Conservation (phyloP, 2,888 invertebrate genomes). For the Scaptomyza caliginosa region DNA sequence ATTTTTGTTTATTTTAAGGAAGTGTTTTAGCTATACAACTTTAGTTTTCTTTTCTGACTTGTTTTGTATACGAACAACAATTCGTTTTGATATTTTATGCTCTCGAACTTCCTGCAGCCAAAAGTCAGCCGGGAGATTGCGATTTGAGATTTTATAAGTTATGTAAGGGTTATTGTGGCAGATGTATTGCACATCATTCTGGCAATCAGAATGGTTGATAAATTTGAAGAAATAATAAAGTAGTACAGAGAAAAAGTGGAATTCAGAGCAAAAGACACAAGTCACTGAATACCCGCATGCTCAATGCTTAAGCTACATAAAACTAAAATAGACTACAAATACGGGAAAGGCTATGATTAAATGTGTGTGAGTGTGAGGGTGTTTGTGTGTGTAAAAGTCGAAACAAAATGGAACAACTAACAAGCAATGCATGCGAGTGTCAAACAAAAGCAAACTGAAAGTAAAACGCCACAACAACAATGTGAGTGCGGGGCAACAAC, state of each 20-base stretch:
- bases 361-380: background rate
- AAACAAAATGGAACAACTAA: conserved; percentile 61
- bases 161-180: background rate
- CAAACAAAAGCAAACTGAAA: conserved; percentile 50
- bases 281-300: conserved; percentile 16
- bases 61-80: conserved; percentile 22
- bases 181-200: conserved; percentile 35
- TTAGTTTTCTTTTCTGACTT: conserved; percentile 33
- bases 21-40: conserved; percentile 3
- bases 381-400: conserved; percentile 1
- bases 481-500: conserved; percentile 34
- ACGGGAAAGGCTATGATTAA: background rate
- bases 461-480: conserved; percentile 52
- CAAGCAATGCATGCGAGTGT: conserved; percentile 63
- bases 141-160: conserved; percentile 11
- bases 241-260: conserved; percentile 16
- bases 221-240: conserved; percentile 14
- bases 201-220: conserved; percentile 32
- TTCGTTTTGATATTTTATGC: conserved; percentile 34
- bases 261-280: conserved; percentile 10
- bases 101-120: conserved; percentile 27
- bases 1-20: too few relatives aligned
- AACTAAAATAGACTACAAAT: conserved; percentile 32
- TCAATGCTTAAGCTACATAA: conserved; percentile 12
- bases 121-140: conserved; percentile 29